phyloP scores from a whole-genome alignment of 2,797 vertebrate species.

The Sitta carolinensis region DNA sequence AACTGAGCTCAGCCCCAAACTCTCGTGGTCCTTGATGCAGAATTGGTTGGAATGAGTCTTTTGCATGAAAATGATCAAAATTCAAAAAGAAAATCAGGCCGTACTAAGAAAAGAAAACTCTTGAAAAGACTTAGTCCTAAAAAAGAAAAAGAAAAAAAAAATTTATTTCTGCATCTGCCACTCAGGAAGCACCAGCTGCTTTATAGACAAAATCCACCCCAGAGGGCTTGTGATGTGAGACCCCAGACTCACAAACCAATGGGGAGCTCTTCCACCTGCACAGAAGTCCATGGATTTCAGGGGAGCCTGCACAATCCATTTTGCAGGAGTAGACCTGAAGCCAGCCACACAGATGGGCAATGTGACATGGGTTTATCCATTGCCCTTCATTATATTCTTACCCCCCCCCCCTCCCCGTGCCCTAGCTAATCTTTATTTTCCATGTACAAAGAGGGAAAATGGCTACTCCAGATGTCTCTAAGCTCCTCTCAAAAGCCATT shows the following conservation, averaged over 20 bases:
- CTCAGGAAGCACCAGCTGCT: background rate
- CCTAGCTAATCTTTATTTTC: conserved; percentile 10
- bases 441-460: background rate
- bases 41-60: background rate
- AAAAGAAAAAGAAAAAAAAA: background rate
- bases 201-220: background rate
- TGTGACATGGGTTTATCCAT: background rate
- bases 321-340: background rate
- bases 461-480: background rate
- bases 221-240: background rate
- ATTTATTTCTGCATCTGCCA: background rate
- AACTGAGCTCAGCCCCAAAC: background rate
- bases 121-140: background rate
- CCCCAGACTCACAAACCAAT: background rate
- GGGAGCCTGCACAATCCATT: background rate
- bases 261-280: background rate
- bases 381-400: background rate
- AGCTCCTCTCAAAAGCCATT: conserved; percentile 3
- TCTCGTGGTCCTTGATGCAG: background rate
- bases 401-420: background rate
- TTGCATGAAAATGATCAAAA: background rate
- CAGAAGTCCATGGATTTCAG: background rate
- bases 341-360: background rate
- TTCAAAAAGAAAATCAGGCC: background rate
- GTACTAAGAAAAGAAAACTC: background rate